These are phyloP conservation scores for Dryadula phaetusa DNA, from an alignment of 2,888 invertebrate genomes.

Conservation along the genomic window DNA sequence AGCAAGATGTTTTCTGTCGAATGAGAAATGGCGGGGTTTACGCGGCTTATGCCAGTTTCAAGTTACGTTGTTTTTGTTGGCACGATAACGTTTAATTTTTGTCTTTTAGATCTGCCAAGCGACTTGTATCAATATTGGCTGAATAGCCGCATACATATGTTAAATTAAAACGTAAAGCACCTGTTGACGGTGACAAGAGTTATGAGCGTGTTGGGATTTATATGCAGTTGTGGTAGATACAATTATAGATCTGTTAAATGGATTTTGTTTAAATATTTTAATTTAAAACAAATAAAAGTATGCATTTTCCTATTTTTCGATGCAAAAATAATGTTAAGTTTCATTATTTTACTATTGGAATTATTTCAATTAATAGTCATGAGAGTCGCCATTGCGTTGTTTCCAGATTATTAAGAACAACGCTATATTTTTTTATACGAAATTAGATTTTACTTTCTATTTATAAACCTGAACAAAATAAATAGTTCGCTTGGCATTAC, in stretches of 20 bases:
- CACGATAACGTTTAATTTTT: slow-evolving; percentile 51
- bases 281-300: too few relatives aligned
- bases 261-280: background rate
- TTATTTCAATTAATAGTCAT: too few relatives aligned
- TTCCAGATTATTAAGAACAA: too few relatives aligned
- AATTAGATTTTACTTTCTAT: too few relatives aligned
- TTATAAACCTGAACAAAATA: too few relatives aligned
- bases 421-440: too few relatives aligned
- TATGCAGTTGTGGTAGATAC: background rate
- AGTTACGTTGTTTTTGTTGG: slow-evolving; percentile 74
- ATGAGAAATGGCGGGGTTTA: slow-evolving; percentile 68
- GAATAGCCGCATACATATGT: slow-evolving; percentile 8
- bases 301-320: too few relatives aligned
- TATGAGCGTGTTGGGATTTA: background rate
- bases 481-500: too few relatives aligned
- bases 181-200: slow-evolving; percentile 21
- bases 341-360: too few relatives aligned
- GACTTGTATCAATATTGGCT: slow-evolving; percentile 34
- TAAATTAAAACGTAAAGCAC: slow-evolving; percentile 19
- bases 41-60: slow-evolving; percentile 65
- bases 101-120: slow-evolving; percentile 37
- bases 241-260: background rate
- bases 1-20: slow-evolving; percentile 80
- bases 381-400: too few relatives aligned
- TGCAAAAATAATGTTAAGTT: too few relatives aligned